Base-by-base conservation (phyloP, 2,797 vertebrate genomes). In the Corythornis leucogaster region DNA sequence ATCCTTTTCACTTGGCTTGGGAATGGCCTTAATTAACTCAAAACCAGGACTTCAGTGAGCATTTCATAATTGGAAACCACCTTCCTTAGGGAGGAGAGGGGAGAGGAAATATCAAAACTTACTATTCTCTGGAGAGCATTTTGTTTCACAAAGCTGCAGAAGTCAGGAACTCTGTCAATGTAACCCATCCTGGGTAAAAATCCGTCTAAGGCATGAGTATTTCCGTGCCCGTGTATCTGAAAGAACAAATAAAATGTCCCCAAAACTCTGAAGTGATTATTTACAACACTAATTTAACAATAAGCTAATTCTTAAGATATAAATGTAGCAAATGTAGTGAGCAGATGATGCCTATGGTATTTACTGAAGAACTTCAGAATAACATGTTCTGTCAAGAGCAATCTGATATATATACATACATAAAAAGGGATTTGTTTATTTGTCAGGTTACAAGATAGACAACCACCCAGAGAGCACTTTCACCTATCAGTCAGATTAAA, bases 401-500 rank as follows among this genome's bases (percentile, higher is more conserved):
- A 73, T 82, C 71, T 82, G 91, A 92, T 86, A 68, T 55, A 71
- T 33, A 69, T 11, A 61, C 22, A 53, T 33, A 45, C 59, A 38
- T 21, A 53, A 19, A 48, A 59, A 89, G 7, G 6, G 45, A 6
- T 43, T 92, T 77, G 71, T 93, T 94, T 70, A 61, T 66, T 26
- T 85, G 89, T 88, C 94, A 85, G 78, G 38, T 38, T 96, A 54
- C 25, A 76, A 94, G 89, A 94, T 74, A 91, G 63, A 93, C 35
- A 82, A 48, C 35, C 71, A 69, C 61, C 82, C 2, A 0, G 94
- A 94, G 89, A 95, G 85, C 58, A 85, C 50, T 93, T n/a, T 93
- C 46, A 79, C 63, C 73, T 81, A 63, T 81, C 59, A 73, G 75
- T 48, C 0, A 0, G 43, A 42, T 93, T 92, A 80, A 92, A 92